Conservation (phyloP, 2,113 vertebrate species). For the Bungarus multicinctus region DNA sequence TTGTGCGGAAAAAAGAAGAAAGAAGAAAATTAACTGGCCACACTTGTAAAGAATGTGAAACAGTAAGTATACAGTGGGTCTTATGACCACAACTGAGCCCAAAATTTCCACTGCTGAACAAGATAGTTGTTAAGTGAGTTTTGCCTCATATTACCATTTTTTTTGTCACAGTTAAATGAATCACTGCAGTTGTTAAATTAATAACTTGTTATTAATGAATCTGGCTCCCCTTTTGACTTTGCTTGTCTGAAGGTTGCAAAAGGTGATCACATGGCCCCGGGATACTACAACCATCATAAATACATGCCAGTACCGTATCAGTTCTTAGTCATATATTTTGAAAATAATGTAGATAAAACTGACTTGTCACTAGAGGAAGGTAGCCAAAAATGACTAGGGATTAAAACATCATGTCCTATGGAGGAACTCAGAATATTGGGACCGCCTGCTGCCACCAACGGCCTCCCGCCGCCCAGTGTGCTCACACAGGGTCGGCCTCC, state of each 20-base stretch:
- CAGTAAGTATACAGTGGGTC: slow-evolving; percentile 74
- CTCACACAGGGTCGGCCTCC: too few species aligned
- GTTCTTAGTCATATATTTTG: background rate
- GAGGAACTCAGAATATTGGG: too few species aligned
- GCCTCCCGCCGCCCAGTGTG: too few species aligned
- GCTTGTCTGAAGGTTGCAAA: background rate
- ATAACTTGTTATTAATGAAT: background rate
- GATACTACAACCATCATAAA: background rate
- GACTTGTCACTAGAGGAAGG: background rate
- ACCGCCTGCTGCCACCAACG: too few species aligned
- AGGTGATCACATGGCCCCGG: background rate
- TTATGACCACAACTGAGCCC: background rate
- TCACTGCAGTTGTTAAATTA: background rate
- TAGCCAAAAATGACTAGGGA: background rate
- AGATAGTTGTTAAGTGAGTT: background rate
- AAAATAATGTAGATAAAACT: background rate
- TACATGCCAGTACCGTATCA: background rate
- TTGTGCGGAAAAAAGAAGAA: slow-evolving; percentile 95
- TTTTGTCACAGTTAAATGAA: background rate
- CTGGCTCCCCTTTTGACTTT: background rate
- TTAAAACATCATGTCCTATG: background rate
- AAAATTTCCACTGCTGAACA: background rate
- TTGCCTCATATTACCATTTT: background rate
- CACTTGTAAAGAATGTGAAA: slow-evolving; percentile 95
- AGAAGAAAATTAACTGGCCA: slow-evolving; percentile 88